phyloP scores from a whole-genome alignment of 2,888 invertebrate species.

The Chaitophorus viminalis region DNA sequence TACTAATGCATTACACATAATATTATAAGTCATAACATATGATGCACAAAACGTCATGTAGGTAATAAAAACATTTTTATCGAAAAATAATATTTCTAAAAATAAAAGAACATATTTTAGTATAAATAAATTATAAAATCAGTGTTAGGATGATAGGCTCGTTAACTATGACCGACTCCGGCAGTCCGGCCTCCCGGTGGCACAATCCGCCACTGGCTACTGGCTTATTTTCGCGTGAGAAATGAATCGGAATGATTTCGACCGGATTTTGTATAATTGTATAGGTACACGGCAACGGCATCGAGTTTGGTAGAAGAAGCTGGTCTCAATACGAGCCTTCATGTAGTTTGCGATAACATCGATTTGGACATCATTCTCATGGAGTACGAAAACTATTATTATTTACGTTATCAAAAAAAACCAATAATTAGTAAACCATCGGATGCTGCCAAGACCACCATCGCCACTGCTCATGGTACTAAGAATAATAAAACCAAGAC shows the following conservation, averaged over 20 bases:
- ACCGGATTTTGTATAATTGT: constrained; percentile 7
- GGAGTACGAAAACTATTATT: constrained; percentile 89
- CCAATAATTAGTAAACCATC: constrained; percentile 81
- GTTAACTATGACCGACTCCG: too few species aligned
- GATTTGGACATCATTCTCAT: constrained; percentile 87
- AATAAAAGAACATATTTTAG: too few species aligned
- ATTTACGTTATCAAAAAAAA: constrained; percentile 84
- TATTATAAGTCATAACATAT: too few species aligned
- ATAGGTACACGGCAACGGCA: constrained; percentile 70
- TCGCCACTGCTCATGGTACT: not conserved
- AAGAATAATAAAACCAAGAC: constrained; percentile 1
- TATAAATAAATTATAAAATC: too few species aligned
- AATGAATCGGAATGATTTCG: not conserved
- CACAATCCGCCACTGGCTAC: too few species aligned
- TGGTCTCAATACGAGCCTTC: constrained; percentile 73
- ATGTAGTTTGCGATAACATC: constrained; percentile 88
- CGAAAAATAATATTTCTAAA: too few species aligned
- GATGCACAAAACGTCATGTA: too few species aligned
- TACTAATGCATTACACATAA: too few species aligned
- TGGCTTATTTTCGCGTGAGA: not conserved
- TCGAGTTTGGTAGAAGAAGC: constrained; percentile 78
- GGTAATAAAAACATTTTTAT: too few species aligned
- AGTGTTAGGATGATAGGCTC: too few species aligned
- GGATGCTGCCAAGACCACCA: constrained; percentile 64
- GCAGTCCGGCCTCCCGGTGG: too few species aligned